Base-by-base conservation (phyloP, 2,797 vertebrate species). In the Gymnoscopelus microlampas region DNA sequence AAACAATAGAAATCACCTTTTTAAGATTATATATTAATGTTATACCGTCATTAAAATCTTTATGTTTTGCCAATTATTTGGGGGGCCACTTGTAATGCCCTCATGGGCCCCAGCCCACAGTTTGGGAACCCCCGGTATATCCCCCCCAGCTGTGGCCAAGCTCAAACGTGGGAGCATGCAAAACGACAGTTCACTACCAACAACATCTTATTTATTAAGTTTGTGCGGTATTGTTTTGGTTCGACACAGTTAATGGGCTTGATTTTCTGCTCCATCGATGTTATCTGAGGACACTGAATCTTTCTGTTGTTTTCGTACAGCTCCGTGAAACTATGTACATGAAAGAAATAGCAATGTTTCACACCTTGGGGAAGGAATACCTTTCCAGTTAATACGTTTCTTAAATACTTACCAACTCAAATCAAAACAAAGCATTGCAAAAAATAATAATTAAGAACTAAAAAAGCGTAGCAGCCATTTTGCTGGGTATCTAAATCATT, bases 241-340 rank as follows among this genome's bases (percentile, higher is more conserved):
- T 55, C 68, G 70, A 73, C 68, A 72, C 13, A 51, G 64, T 23
- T 60, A 74, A 55, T 60, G 6, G 53, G 51, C 66, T 69, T 70
- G 73, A 65, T 74, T 70, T 80, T 70, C 63, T 71, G 60, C 64
- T 60, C 29, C 44, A 53, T 39, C 72, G 77, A 71, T 78, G 77
- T 75, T 74, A 68, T 61, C 59, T 5, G 61, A 69, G 60, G 78
- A 53, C 63, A 55, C 10, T 53, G 39, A 12, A 32, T 59, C 24
- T 68, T 74, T 68, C 70, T 70, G 69, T 76, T 68, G 73, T 76
- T 59, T 71, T 81, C 78, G 84, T 80, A 62, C 61, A 60, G 59
- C 70, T 77, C 71, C 79, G 8, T 78, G 51, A 78, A 81, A 76
- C 76, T 63, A 68, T 71, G 68, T 68, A 67, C 60, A 74, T 71